Conservation (phyloP, 2,888 invertebrate species). For the Dolichopus griseipennis region DNA sequence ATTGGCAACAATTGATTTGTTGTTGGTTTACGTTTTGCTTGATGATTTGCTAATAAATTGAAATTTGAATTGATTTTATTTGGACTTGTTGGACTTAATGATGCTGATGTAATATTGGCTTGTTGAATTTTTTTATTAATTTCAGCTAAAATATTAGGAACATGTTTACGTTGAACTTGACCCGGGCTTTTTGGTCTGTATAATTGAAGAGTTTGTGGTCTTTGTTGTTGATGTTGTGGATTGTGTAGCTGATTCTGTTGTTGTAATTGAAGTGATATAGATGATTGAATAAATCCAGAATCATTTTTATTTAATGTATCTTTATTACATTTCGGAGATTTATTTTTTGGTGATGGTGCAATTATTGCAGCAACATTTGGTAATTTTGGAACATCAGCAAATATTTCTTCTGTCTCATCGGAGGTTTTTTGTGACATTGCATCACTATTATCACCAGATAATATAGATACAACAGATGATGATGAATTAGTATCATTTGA, state of each 20-base stretch:
- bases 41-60: not conserved
- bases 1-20: not conserved
- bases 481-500: slow-evolving; percentile 22
- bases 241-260: slow-evolving; percentile 18
- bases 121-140: slow-evolving; percentile 35
- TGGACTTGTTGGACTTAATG: slow-evolving; percentile 8
- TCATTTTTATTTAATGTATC: not conserved
- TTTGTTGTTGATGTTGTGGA: slow-evolving; percentile 12
- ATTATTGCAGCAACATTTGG: slow-evolving; percentile 68
- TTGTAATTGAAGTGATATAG: not conserved
- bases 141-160: slow-evolving; percentile 39
- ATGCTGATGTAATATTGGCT: not conserved
- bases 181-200: slow-evolving; percentile 19
- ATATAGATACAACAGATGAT: slow-evolving; percentile 24
- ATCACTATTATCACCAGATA: slow-evolving; percentile 23
- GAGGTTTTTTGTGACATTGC: slow-evolving; percentile 36
- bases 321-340: slow-evolving; percentile 17
- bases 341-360: slow-evolving; percentile 48
- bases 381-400: slow-evolving; percentile 59
- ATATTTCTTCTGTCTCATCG: slow-evolving; percentile 39
- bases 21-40: not conserved
- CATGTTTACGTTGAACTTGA: slow-evolving; percentile 36
- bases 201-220: not conserved
- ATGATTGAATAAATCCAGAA: not conserved
- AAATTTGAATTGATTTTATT: slow-evolving; percentile 1